Evolutionary conservation across 2,113 vertebrate species (phyloP), one percentile per base, ranked within the genome.

Genomic region (Lycaon pictus): DNA sequence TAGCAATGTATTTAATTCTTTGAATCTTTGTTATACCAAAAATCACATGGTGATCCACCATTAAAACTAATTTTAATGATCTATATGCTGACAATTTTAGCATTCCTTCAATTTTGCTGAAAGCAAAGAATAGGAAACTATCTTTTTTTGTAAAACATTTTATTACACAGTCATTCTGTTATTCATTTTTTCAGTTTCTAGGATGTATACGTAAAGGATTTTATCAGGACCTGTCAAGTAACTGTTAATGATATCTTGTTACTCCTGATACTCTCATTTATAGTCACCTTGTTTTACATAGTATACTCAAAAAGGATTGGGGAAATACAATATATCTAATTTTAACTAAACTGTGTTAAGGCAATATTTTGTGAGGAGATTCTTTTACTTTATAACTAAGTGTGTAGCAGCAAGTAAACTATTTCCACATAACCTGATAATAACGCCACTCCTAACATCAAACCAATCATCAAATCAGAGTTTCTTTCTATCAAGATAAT

Each of bases 21-120:
- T 48, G 76, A 80, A 91, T 63, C 32, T 88, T 72, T 32, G 1
- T 62, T 53, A 53, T 12, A 11, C 35, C 22, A 72, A 82, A 88
- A 94, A 58, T 88, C 22, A 88, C 65, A 71, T 23, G 55, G 15
- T 58, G 53, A 90, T 43, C 20, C 4, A 65, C n/a, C 17, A 74
- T 25, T 27, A 67, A 95, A 90, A 90, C n/a, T 55, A 83, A 94
- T 83, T 84, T 65, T 65, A 90, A 43, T 83, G 27, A 60, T 35
- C 7, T 72, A 10, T 19, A 56, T 90, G 11, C 27, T 86, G 62
- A 63, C 32, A 53, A 79, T 90, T 77, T 29, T 27, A 53, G 13
- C 37, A 32, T 65, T 88, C 35, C 25, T 79, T 90, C 13, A 22
- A 35, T 62, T 85, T 90, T 84, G 63, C 53, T 55, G 22, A 58